These are phyloP conservation scores for Leptopilina boulardi DNA, from an alignment of 1,140 invertebrate species.

Conservation along the genomic window DNA sequence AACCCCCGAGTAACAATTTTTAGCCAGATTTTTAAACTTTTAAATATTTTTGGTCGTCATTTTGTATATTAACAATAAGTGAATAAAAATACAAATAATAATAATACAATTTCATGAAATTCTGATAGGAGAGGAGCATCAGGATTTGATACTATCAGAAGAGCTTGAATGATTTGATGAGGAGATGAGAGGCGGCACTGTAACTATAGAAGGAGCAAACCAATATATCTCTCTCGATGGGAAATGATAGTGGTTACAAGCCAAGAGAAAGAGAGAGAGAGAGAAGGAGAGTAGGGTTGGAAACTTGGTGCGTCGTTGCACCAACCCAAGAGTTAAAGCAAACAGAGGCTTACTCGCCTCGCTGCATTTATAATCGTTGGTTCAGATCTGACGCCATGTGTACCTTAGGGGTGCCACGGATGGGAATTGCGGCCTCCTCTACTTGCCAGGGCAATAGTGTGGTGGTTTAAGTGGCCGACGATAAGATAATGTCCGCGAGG, in stretches of 20 bases:
- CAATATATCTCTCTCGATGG: constrained; percentile 35
- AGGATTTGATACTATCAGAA: not conserved
- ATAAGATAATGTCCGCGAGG: constrained; percentile 73
- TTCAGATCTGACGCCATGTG: constrained; percentile 69
- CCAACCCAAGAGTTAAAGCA: constrained; percentile 54
- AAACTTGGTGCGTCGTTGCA: constrained; percentile 12
- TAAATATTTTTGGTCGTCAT: too few relatives aligned
- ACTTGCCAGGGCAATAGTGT: constrained; percentile 50
- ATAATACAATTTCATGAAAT: too few relatives aligned
- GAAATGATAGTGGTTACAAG: constrained; percentile 34
- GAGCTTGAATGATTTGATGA: not conserved
- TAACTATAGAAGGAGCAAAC: constrained; percentile 19
- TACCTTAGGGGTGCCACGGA: constrained; percentile 54
- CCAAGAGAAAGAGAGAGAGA: constrained; percentile 11
- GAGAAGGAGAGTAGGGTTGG: constrained; percentile 22
- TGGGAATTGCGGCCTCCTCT: constrained; percentile 42
- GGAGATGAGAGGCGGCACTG: not conserved
- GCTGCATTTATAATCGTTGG: constrained; percentile 72
- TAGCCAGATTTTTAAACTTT: too few relatives aligned
- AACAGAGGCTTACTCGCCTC: constrained; percentile 68
- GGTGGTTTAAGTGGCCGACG: constrained; percentile 72
- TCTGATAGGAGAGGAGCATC: not conserved
- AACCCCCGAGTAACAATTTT: too few relatives aligned
- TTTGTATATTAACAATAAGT: too few relatives aligned
- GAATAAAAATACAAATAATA: too few relatives aligned